Evolutionary conservation across 2,888 invertebrate species (phyloP).

Genomic region (Alviniconcha strummeri): DNA sequence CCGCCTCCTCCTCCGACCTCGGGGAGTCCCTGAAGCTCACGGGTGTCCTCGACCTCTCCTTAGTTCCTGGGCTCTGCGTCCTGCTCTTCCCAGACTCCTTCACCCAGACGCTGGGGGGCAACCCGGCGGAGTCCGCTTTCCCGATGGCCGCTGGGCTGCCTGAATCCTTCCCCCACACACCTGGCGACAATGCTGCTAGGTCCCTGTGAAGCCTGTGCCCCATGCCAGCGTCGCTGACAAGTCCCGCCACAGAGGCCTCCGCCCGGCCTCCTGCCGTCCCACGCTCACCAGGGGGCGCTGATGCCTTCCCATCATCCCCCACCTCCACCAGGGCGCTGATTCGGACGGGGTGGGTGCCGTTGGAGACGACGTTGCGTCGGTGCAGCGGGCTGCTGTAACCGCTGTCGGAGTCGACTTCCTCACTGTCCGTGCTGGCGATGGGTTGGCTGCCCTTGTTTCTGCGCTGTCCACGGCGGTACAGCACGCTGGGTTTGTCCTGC

Average conservation of each 20-base stretch:
- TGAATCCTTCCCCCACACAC: too few relatives aligned
- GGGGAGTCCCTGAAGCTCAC: not conserved
- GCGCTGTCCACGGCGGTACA: conserved; percentile 45
- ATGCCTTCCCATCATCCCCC: not conserved
- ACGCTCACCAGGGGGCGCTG: not conserved
- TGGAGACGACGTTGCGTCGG: conserved; percentile 61
- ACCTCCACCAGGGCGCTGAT: conserved; percentile 17
- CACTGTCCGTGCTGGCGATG: conserved; percentile 33
- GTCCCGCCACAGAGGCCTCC: not conserved
- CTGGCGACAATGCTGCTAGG: too few relatives aligned
- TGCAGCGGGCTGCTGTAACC: conserved; percentile 69
- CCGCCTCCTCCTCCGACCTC: not conserved
- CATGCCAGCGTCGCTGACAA: too few relatives aligned
- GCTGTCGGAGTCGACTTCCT: conserved; percentile 62
- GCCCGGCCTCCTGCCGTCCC: not conserved
- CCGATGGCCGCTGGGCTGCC: not conserved
- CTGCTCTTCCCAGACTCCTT: not conserved
- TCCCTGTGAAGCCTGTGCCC: too few relatives aligned
- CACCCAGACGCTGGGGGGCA: not conserved
- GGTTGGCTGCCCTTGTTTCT: conserved; percentile 21
- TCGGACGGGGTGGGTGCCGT: conserved; percentile 48
- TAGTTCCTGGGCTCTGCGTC: not conserved
- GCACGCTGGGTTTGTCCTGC: conserved; percentile 61
- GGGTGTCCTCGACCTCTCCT: not conserved
- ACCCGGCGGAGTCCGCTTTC: not conserved